Evolutionary conservation across 2,797 vertebrate genomes (phyloP).

Genomic region (Hafferia zeledoni): DNA sequence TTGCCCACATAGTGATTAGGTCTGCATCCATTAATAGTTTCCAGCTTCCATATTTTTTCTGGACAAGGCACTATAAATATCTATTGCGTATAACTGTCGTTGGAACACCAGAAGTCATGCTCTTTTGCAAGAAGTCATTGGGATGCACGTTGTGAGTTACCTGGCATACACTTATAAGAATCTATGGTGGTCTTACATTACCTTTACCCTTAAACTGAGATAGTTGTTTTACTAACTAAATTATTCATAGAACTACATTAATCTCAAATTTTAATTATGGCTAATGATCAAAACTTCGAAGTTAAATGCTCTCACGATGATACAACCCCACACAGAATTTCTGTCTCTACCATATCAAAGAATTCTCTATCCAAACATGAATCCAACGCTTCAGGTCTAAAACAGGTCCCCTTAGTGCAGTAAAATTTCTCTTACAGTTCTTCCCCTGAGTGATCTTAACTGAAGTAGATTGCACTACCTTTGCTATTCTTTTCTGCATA

Average conservation of each 20-base stretch:
- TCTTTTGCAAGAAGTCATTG: not conserved
- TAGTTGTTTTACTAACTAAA: not conserved
- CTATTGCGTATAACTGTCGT: not conserved
- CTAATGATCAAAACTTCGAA: not conserved
- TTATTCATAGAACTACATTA: conserved; percentile 4
- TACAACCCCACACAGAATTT: not conserved
- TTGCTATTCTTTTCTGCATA: not conserved
- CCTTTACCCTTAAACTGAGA: not conserved
- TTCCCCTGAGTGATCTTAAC: not conserved
- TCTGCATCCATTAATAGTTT: not conserved
- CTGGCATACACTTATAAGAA: not conserved
- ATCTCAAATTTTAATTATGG: conserved; percentile 26
- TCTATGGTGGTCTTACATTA: not conserved
- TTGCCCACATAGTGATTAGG: not conserved
- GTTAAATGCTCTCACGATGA: not conserved
- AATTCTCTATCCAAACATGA: not conserved
- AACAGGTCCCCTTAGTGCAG: not conserved
- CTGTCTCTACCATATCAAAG: not conserved
- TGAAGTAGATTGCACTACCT: not conserved
- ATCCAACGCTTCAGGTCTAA: not conserved
- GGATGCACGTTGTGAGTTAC: not conserved
- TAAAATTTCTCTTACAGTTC: not conserved
- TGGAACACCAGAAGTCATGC: not conserved
- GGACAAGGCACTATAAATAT: not conserved
- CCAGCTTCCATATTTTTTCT: not conserved